Evolutionary conservation across 2,113 vertebrate genomes (phyloP).

Genomic region (Cnemophilus loriae): DNA sequence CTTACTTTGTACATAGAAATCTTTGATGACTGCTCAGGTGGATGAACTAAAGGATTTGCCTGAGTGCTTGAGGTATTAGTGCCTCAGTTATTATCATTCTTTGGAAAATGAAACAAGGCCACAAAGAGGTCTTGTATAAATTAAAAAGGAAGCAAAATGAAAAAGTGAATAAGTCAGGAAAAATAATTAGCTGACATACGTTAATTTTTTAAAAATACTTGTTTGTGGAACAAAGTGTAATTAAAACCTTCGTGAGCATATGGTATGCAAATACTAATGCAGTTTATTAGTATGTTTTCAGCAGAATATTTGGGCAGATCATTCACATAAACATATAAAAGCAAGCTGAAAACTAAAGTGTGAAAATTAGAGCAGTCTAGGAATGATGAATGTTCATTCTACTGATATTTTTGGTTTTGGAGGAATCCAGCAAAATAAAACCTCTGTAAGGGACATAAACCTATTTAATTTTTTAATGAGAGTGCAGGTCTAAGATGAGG

Average conservation of each 20-base stretch:
- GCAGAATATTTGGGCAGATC: conserved; percentile 11
- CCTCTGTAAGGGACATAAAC: background rate
- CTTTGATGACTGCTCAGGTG: conserved; percentile 16
- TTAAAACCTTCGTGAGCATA: conserved; percentile 37
- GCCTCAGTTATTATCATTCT: background rate
- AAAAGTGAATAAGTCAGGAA: conserved; percentile 45
- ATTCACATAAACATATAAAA: conserved; percentile 46
- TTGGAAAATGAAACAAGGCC: conserved; percentile 13
- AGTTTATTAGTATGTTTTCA: background rate
- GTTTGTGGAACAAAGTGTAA: conserved; percentile 35
- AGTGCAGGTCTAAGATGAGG: background rate
- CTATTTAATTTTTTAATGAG: conserved; percentile 11
- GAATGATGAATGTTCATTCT: conserved; percentile 3
- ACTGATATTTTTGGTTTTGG: conserved; percentile 4
- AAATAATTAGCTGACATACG: conserved; percentile 41
- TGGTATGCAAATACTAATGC: background rate
- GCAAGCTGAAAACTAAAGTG: conserved; percentile 5
- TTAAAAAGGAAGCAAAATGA: conserved; percentile 38
- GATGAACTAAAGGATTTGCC: background rate
- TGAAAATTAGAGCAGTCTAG: background rate
- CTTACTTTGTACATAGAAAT: background rate
- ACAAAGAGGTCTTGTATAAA: conserved; percentile 24
- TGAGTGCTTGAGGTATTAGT: background rate
- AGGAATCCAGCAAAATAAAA: background rate
- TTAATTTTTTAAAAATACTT: conserved; percentile 31